Base-by-base conservation (phyloP, 2,113 vertebrate species). In the Indri indri region DNA sequence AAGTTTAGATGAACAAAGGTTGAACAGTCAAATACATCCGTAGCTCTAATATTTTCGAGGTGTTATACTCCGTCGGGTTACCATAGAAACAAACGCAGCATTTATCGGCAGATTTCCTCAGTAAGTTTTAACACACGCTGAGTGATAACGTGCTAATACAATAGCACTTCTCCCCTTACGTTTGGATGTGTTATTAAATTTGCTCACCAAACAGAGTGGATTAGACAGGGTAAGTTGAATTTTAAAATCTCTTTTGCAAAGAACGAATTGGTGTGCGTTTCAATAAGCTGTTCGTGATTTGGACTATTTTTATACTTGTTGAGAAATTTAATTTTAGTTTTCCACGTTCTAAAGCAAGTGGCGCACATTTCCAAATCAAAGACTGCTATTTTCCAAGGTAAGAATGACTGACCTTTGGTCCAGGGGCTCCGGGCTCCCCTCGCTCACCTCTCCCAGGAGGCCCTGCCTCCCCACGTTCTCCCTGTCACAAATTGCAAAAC, bases 401-500 rank as follows among this genome's bases (percentile, higher is more conserved):
- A 95, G 87, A 85, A 91, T 87, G 74, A 98, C 99, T 98, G 83
- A 99, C 99, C 99, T 99, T 99, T 90, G 98, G 99, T 93, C 99
- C 99, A 42, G 98, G 73, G 66, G 96, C 96, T 97, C 99, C 99
- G 18, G 98, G 98, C 59, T 99, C 99, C 81, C 99, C 99, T 96
- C 99, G 98, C 42, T 99, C 99, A 2, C 99, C 99, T 97, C 99
- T 99, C 94, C 99, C 99, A 92, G 99, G 98, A 57, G 99, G 99
- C 11, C 99, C 99, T 6, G 98, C 94, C 34, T 99, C 99, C 77
- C 99, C 99, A 98, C 98, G 98, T 95, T 99, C 99, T 27, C 99
- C 99, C 99, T 99, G 79, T 86, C 57, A 96, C 91, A 97, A 79
- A 98, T 52, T 34, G 68, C 50, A 98, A 95, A 25, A 98, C 9